Evolutionary conservation across 1,140 invertebrate species (phyloP), one percentile per base, ranked within the genome.

Genomic region (Cydia strobilella): DNA sequence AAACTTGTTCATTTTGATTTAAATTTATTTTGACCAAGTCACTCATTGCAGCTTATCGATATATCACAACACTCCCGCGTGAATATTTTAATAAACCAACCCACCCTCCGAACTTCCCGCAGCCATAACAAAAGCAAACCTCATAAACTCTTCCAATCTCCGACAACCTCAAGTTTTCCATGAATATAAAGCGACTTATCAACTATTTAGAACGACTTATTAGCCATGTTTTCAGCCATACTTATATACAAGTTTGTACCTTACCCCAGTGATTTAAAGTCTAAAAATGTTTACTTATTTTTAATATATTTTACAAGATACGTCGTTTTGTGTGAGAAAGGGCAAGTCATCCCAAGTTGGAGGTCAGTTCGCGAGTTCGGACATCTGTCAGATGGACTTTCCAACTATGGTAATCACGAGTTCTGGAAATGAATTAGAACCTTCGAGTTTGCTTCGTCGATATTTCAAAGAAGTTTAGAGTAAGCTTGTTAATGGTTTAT

Each of bases 291-390:
- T 2, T 20, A 59, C 54, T 12, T 23, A 9, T 23, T 59, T 59
- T 18, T 23, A 20, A 59, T 9, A 20, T 6, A 5, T 4, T 59
- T n/a, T 23, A 6, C 6, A 6, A 59, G n/a, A 18, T 59, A 59
- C 6, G 54, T 59, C 20, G 54, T 59, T 59, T 12, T 59, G 10
- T 23, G 51, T 54, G 6, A 23, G 7, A 23, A 7, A 59, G 54
- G 20, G 12, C 48, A 48, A 63, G 62, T 66, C n/a, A 7, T 65
- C n/a, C 10, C 12, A 69, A 69, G 65, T 69, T 69, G 35, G 65
- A 69, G 65, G 65, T 69, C 65, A 69, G 65, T 35, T 69, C 27
- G 20, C 62, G 27, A 42, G 65, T 69, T 69, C 65, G 65, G 65
- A 69, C 65, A 69, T 69, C 65, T 69, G 65, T 69, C 31, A 39